Conservation (phyloP, 2,888 invertebrate genomes). For the Azorinus chamasolen region DNA sequence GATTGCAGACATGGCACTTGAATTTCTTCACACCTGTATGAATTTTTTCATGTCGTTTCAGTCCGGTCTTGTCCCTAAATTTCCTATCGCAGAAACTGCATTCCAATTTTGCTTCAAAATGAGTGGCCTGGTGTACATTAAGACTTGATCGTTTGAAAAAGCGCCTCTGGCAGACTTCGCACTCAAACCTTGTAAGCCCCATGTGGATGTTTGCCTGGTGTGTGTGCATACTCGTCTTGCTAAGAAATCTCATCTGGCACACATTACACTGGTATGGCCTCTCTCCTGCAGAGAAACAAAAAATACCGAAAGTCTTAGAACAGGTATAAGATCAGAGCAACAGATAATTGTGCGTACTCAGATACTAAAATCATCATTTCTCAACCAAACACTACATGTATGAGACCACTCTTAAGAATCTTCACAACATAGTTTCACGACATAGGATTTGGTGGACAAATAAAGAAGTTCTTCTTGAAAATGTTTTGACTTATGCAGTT, state of each 20-base stretch:
- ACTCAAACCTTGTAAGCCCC: constrained; percentile 60
- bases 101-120: constrained; percentile 58
- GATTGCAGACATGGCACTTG: constrained; percentile 57
- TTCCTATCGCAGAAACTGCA: constrained; percentile 56
- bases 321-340: too few relatives aligned
- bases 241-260: constrained; percentile 55
- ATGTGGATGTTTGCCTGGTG: constrained; percentile 62
- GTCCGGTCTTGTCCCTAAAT: constrained; percentile 57
- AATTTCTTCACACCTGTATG: constrained; percentile 60
- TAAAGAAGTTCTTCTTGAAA: too few relatives aligned
- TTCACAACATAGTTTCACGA: too few relatives aligned
- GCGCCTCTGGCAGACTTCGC: constrained; percentile 49
- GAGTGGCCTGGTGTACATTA: constrained; percentile 54
- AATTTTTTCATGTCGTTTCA: constrained; percentile 54
- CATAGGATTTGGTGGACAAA: too few relatives aligned
- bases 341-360: too few relatives aligned
- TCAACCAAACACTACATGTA: too few relatives aligned
- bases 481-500: too few relatives aligned
- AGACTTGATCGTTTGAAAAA: constrained; percentile 61
- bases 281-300: constrained; percentile 32
- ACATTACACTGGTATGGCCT: constrained; percentile 53
- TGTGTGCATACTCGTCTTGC: constrained; percentile 43
- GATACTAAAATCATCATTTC: too few relatives aligned
- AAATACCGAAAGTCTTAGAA: too few relatives aligned
- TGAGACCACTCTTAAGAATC: too few relatives aligned